Evolutionary conservation across 1,140 invertebrate species (phyloP), one percentile per base, ranked within the genome.

Genomic region (Schlechtendalia chinensis): DNA sequence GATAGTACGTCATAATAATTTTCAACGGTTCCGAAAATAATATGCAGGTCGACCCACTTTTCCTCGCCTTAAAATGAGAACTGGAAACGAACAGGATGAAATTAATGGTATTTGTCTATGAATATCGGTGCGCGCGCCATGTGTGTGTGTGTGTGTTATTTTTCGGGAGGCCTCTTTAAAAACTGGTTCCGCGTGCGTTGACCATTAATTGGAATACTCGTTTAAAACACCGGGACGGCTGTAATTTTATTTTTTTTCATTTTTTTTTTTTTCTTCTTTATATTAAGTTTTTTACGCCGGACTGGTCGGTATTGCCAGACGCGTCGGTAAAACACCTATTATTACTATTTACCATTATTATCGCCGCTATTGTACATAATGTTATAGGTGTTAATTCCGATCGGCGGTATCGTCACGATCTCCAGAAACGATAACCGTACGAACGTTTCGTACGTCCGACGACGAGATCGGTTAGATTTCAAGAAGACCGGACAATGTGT

Each of bases 81-180:
- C 58, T 75, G 72, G 72, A 77, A 61, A 59, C 54, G 56, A 59
- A 77, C 74, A 47, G 74, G 74, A 77, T 61, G 56, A 61, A 61
- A 77, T 61, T 74, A 74, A 59, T 59, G 74, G 74, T 77, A 77
- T 77, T 77, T 27, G 74, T 77, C 74, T 61, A 61, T 61, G 74
- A 75, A 75, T 74, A 74, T 61, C 27, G 29, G 22, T 75, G 54
- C 39, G n/a, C 29, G 54, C 22, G 72, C 45, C n/a, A n/a, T n/a
- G n/a, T n/a, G n/a, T n/a, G n/a, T n/a, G n/a, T n/a, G n/a, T n/a
- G n/a, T n/a, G 16, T 47, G 74, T 61, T 77, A 50, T 77, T 61
- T 77, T 77, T 77, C 74, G 74, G 74, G 74, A 77, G 74, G 74
- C 74, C 74, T 77, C 74, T 77, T 77, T 59, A 75, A 75, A 75